phyloP scores from a whole-genome alignment of 1,140 invertebrate genomes.

The Holotrichia oblita region DNA sequence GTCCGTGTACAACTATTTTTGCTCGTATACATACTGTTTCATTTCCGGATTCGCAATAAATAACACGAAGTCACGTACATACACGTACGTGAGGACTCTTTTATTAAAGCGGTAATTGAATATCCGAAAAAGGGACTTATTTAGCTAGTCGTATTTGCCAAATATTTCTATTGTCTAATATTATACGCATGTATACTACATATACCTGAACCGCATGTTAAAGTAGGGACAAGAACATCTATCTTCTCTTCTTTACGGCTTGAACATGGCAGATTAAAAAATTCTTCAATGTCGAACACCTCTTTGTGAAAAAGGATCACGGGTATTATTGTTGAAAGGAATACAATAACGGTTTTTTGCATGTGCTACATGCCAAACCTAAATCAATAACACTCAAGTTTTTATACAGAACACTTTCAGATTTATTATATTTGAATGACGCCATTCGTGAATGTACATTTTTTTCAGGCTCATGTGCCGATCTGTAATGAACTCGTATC shows the following conservation, averaged over 20 bases:
- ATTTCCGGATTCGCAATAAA: slow-evolving; percentile 26
- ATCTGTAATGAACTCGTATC: too few species aligned
- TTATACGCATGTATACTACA: neutral
- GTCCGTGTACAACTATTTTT: neutral
- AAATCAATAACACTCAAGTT: slow-evolving; percentile 12
- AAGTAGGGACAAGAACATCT: neutral
- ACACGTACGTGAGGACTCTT: slow-evolving; percentile 11
- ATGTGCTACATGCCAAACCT: neutral
- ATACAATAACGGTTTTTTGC: slow-evolving; percentile 20
- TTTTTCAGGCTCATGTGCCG: too few species aligned
- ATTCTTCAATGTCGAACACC: slow-evolving; percentile 26
- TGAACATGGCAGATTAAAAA: slow-evolving; percentile 14
- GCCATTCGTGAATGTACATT: neutral
- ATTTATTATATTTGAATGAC: neutral
- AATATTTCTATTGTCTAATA: slow-evolving; percentile 1
- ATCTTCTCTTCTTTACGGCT: neutral
- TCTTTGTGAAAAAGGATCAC: slow-evolving; percentile 5
- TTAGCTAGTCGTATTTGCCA: slow-evolving; percentile 3
- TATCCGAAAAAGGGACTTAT: neutral
- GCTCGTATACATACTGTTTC: neutral
- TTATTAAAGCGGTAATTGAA: slow-evolving; percentile 30
- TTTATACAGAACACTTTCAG: neutral
- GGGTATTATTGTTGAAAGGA: slow-evolving; percentile 15
- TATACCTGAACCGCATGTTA: neutral
- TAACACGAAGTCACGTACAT: slow-evolving; percentile 31